Base-by-base conservation (phyloP, 53 echinoderm and acorn worm genomes). In the Patiria pectinifera region DNA sequence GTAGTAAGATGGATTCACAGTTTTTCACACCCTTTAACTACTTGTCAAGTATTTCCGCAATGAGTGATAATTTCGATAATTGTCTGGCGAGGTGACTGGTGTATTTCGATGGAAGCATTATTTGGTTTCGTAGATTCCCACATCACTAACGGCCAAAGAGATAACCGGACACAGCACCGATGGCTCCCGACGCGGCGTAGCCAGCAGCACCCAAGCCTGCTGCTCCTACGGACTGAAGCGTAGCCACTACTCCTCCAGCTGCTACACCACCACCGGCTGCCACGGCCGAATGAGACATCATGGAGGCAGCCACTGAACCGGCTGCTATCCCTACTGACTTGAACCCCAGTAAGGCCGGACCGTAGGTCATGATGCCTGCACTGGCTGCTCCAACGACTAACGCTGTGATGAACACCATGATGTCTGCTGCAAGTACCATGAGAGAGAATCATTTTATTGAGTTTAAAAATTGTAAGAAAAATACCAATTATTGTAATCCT, bases 321-420 rank as follows among this genome's bases (percentile, higher is more conserved):
- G 86, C 86, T 35, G 22, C 71, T 44, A 69, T 71, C 18, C 48
- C 71, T 2, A 2, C 4, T 4, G 15, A 12, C 46, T 6, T 16
- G 86, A 69, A 85, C 4, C 86, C 86, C 6, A 66, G 66, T 7
- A 85, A 25, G 19, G 47, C 80, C 43, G 80, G 80, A 2, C 26
- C 43, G 80, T 35, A 35, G 13, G 45, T 45, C 18, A 80, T 18
- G 48, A 46, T 44, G 19, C 13, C 80, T 11, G 2, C 2, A 10
- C 26, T 16, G 18, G 19, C 80, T 44, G 45, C 48, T 13, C 12
- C 48, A 45, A 80, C 47, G 4, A 48, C 47, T 13, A 19, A 3
- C 45, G 19, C 66, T 16, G 66, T 15, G 15, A 14, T 66, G 3
- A 66, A 0, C 4, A 66, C 66, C 66, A 53, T 53, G 53, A 8